Conservation (phyloP, 2,888 invertebrate species). For the Euproctis similis region DNA sequence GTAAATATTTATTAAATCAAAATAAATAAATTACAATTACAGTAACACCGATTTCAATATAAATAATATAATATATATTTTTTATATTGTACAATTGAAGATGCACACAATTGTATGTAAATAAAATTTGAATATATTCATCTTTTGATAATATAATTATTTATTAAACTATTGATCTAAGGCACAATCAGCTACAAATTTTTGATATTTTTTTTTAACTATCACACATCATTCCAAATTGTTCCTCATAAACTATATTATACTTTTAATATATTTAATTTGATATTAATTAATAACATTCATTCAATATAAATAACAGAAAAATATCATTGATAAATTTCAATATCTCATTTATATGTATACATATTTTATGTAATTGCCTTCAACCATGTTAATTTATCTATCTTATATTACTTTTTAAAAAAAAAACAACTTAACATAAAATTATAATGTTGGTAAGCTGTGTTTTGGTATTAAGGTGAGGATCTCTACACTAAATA, state of each 20-base stretch:
- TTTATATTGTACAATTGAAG: conserved; percentile 44
- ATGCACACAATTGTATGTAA: conserved; percentile 55
- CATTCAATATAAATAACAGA: conserved; percentile 59
- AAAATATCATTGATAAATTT: conserved; percentile 67
- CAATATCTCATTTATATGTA: too few relatives aligned
- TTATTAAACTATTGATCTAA: conserved; percentile 59
- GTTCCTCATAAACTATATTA: conserved; percentile 45
- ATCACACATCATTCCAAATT: conserved; percentile 56
- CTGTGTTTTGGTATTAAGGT: conserved; percentile 75
- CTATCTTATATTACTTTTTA: conserved; percentile 64
- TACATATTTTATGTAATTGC: too few relatives aligned
- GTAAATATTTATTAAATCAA: conserved; percentile 33
- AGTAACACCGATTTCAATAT: conserved; percentile 8
- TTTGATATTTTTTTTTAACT: conserved; percentile 58
- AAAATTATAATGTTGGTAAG: conserved; percentile 72
- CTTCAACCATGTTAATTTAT: conserved; percentile 56
- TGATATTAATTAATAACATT: conserved; percentile 40
- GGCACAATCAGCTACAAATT: conserved; percentile 67
- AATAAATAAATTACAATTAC: conserved; percentile 38
- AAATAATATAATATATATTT: conserved; percentile 20
- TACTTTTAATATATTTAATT: conserved; percentile 48
- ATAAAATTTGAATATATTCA: conserved; percentile 40
- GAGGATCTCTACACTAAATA: conserved; percentile 66
- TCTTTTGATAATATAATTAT: conserved; percentile 17
- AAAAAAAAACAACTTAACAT: conserved; percentile 68